Conservation (phyloP, 2,113 vertebrate genomes). For the Rhinolophus ferrumequinum region DNA sequence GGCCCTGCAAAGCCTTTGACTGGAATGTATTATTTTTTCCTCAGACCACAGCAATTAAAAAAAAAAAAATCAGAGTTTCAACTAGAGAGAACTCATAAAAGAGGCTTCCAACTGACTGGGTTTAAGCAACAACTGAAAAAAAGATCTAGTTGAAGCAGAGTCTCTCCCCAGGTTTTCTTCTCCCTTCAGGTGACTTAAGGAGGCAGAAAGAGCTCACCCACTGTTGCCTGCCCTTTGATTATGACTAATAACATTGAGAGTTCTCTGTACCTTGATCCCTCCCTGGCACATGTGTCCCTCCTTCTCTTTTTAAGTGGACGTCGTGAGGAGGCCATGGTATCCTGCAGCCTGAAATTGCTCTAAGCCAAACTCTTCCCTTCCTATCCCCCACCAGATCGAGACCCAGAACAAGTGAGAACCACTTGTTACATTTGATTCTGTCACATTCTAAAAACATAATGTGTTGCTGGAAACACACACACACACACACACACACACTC, state of each 20-base stretch:
- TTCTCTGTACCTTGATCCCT: not conserved
- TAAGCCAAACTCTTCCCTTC: not conserved
- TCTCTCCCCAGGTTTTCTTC: not conserved
- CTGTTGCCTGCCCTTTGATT: not conserved
- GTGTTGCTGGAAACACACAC: not conserved
- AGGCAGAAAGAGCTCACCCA: not conserved
- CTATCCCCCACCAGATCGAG: not conserved
- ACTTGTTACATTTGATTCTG: not conserved
- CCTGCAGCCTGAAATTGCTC: not conserved
- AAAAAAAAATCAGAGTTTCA: slow-evolving; percentile 42
- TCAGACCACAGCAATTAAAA: slow-evolving; percentile 51
- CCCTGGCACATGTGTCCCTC: not conserved
- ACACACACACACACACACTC: not conserved
- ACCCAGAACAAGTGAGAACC: not conserved
- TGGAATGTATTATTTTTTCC: slow-evolving; percentile 50
- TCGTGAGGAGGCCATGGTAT: not conserved
- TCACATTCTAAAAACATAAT: not conserved
- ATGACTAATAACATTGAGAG: not conserved
- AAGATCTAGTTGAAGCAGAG: not conserved
- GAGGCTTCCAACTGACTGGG: slow-evolving; percentile 52
- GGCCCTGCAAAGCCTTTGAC: slow-evolving; percentile 24
- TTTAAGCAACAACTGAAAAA: slow-evolving; percentile 44
- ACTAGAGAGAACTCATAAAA: slow-evolving; percentile 45
- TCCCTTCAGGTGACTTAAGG: slow-evolving; percentile 1
- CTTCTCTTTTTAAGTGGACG: not conserved